Conservation (phyloP, 2,797 vertebrate species). For the Taenioides sp. region DNA sequence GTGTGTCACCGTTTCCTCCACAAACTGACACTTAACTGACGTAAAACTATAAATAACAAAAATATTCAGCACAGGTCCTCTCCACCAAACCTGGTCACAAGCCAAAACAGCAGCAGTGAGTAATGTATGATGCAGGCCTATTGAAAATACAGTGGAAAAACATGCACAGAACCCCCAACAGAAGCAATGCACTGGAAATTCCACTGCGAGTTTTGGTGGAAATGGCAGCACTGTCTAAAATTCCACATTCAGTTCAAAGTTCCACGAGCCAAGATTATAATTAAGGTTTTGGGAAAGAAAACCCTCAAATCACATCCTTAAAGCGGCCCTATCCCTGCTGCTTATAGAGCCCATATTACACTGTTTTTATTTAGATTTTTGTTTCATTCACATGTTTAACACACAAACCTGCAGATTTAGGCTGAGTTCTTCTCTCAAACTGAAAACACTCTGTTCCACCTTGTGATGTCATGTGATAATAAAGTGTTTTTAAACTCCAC, state of each 20-base stretch:
- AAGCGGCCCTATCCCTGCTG: neutral
- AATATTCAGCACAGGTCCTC: too few relatives aligned
- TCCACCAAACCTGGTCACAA: neutral
- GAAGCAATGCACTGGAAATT: neutral
- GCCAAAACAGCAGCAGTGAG: slow-evolving; percentile 9
- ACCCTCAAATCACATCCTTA: neutral
- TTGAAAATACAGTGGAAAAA: neutral
- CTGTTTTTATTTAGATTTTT: too few relatives aligned
- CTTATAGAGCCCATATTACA: neutral
- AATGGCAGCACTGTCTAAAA: slow-evolving; percentile 11
- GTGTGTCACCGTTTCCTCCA: too few relatives aligned
- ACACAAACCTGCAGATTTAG: too few relatives aligned
- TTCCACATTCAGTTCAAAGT: neutral
- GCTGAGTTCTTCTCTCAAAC: too few relatives aligned
- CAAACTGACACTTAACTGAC: too few relatives aligned
- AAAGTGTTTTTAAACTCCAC: too few relatives aligned
- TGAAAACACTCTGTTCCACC: too few relatives aligned
- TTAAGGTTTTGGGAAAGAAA: slow-evolving; percentile 8
- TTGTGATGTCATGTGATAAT: too few relatives aligned
- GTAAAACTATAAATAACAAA: too few relatives aligned
- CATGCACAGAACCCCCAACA: neutral
- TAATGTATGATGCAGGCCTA: slow-evolving; percentile 12
- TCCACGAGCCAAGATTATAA: slow-evolving; percentile 4
- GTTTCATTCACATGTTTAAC: too few relatives aligned
- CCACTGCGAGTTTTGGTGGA: slow-evolving; percentile 9